These are phyloP conservation scores for Illadopsis cleaveri DNA, from an alignment of 2,113 vertebrate species.

Conservation along the genomic window DNA sequence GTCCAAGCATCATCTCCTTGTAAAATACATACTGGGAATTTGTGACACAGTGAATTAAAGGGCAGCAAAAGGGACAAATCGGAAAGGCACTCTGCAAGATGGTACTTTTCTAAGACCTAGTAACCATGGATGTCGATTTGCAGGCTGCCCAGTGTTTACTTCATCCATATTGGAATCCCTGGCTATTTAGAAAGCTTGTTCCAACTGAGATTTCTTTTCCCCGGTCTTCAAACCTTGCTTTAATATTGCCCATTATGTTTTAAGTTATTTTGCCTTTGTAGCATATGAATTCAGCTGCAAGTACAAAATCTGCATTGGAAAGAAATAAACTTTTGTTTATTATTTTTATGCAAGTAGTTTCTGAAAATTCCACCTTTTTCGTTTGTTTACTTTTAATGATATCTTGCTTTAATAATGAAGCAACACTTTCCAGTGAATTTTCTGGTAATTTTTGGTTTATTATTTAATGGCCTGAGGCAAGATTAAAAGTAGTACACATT, in stretches of 20 bases:
- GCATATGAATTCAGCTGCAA: background rate
- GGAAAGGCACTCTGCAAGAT: background rate
- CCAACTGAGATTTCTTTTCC: background rate
- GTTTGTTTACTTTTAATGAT: background rate
- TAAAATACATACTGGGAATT: background rate
- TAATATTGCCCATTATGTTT: background rate
- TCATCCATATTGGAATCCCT: background rate
- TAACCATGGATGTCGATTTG: background rate
- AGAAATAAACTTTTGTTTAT: background rate
- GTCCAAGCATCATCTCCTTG: background rate
- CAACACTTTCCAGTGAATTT: background rate
- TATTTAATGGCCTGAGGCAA: conserved; percentile 11
- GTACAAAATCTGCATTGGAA: background rate
- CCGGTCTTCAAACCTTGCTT: background rate
- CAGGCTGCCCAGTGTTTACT: accelerated
- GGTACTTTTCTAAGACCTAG: background rate
- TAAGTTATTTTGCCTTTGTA: background rate
- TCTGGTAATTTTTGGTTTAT: conserved; percentile 30
- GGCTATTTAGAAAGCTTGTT: background rate
- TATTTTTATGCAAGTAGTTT: background rate
- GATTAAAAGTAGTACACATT: background rate
- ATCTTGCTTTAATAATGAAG: background rate
- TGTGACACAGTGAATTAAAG: background rate
- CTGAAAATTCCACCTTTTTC: background rate
- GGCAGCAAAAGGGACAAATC: background rate